Conservation (phyloP, 1,140 invertebrate species). For the Anoplophora glabripennis region DNA sequence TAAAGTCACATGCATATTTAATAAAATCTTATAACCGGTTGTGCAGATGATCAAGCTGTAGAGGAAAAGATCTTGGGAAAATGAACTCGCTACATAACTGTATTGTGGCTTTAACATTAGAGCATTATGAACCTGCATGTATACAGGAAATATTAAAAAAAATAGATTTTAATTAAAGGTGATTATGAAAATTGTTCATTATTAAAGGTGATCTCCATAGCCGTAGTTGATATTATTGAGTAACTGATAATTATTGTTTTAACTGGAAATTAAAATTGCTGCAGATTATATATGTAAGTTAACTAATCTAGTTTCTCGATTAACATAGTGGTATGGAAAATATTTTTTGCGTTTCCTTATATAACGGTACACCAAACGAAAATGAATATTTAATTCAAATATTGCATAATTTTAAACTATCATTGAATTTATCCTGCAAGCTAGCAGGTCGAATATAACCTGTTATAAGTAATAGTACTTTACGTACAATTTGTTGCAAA, state of each 20-base stretch:
- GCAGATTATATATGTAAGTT: too few relatives aligned
- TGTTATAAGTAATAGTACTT: too few relatives aligned
- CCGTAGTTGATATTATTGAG: not conserved
- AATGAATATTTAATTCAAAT: too few relatives aligned
- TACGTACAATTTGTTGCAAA: too few relatives aligned
- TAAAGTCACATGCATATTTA: not conserved
- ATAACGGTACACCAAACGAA: too few relatives aligned
- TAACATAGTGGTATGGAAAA: too few relatives aligned
- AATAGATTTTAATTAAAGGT: not conserved
- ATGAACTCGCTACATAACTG: conserved; percentile 1
- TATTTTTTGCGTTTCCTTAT: too few relatives aligned
- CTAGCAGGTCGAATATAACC: too few relatives aligned
- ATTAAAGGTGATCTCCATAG: conserved; percentile 10
- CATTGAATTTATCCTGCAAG: too few relatives aligned
- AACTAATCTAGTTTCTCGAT: too few relatives aligned
- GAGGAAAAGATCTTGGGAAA: conserved; percentile 2
- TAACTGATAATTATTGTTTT: not conserved
- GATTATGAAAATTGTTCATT: not conserved
- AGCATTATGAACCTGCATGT: not conserved
- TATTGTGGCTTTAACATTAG: not conserved
- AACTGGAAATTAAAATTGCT: not conserved
- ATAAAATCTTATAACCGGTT: not conserved
- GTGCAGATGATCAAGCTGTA: not conserved
- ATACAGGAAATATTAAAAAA: not conserved
- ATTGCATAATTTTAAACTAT: too few relatives aligned